These are phyloP conservation scores for Xenentodon cancila DNA, from an alignment of 2,797 vertebrate species.

Conservation along the genomic window DNA sequence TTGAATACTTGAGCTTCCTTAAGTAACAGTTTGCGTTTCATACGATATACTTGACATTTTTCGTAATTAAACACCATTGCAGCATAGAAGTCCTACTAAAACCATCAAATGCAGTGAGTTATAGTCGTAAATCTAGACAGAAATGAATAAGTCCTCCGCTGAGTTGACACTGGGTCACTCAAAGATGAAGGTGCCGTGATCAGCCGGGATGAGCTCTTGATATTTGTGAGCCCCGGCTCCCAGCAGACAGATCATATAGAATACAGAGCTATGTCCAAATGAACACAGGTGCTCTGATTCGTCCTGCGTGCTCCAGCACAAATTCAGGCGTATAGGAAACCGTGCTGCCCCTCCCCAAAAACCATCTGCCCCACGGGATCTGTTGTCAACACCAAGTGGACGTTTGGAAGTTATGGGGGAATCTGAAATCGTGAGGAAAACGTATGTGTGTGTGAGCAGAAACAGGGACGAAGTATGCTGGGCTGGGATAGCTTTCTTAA, in stretches of 20 bases:
- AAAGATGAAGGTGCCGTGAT: conserved; percentile 45
- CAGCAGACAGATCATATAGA: conserved; percentile 65
- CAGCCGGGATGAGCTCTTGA: conserved; percentile 41
- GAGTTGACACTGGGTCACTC: conserved; percentile 48
- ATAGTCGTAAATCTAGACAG: conserved; percentile 9
- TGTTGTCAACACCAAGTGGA: conserved; percentile 73
- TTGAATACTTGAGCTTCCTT: not conserved
- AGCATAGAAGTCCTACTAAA: no score
- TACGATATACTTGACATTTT: no score
- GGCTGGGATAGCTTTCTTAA: conserved; percentile 24
- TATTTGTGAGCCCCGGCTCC: conserved; percentile 10
- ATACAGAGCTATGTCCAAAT: conserved; percentile 72
- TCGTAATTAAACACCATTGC: no score
- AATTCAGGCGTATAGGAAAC: conserved; percentile 76
- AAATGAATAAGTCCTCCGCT: conserved; percentile 52
- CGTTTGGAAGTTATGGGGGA: conserved; percentile 47
- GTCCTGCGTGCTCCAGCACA: conserved; percentile 80
- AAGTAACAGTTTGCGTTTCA: not conserved
- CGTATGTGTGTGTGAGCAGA: conserved; percentile 31
- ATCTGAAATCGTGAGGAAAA: conserved; percentile 68
- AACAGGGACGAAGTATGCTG: conserved; percentile 2
- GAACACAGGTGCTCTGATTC: conserved; percentile 83
- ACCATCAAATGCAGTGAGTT: conserved; percentile 15
- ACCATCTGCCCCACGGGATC: conserved; percentile 76
- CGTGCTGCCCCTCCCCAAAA: conserved; percentile 60